Base-by-base conservation (phyloP, 2,888 invertebrate genomes). In the Lissonota sp. region DNA sequence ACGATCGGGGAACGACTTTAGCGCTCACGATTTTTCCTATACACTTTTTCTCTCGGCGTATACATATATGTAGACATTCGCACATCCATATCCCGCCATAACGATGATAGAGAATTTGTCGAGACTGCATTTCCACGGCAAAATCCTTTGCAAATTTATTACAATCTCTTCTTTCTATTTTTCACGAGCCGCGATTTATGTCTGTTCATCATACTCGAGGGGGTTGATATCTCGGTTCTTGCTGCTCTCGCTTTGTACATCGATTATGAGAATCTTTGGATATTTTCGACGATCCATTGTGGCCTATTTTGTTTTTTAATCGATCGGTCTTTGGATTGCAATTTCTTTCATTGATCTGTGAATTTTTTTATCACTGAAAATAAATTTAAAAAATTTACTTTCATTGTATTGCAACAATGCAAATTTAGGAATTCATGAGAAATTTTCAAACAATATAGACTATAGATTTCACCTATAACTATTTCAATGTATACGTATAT, bases 71-170 rank as follows among this genome's bases (percentile, higher is more conserved):
- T 62, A 40, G 58, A 72, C 66, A 63, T 62, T 8, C 10, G 1
- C 10, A 44, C 46, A 40, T 16, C 7, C 42, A 37, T 42, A 26
- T 8, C 53, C 57, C n/a, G 74, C 69, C 78, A 82, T 83, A 83
- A 80, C 80, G 78, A 82, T 79, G 82, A 83, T 81, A 79, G 83
- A 78, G 69, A 84, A 84, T 84, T 84, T 84, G 83, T 84, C 84
- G 80, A 79, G 82, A 82, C 79, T 82, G 82, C 78, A 80, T 83
- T 82, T 83, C 80, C 76, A 82, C 82, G 80, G 76, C 79, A 26
- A 74, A 80, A 84, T 82, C 83, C 80, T 63, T 51, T 60, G 72
- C 53, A 80, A 80, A 83, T 83, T 84, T 83, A 83, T 84, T 74
- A 67, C 74, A 60, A 71, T 58, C 57, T 42, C 55, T 71, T 16